phyloP scores from a whole-genome alignment of 2,888 invertebrate species.

The Calephelis perditalis region DNA sequence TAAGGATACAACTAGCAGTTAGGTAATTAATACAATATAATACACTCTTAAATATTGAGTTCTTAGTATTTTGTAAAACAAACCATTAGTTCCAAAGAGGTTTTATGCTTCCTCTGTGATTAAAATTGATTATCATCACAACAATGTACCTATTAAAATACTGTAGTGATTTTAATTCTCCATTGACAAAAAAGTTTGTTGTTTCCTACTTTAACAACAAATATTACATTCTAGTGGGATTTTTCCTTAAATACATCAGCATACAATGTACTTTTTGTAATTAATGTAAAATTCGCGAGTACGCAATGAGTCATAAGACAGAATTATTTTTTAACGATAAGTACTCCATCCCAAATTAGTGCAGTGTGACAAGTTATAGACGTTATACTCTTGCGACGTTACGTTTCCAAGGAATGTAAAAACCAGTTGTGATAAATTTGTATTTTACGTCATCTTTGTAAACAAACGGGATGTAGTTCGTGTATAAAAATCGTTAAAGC shows the following conservation, averaged over 20 bases:
- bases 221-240: neutral
- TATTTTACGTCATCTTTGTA: constrained; percentile 41
- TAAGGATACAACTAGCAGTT: no score
- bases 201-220: no score
- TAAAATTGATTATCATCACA: no score
- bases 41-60: no score
- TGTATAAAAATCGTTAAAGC: constrained; percentile 32
- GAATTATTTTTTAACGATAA: constrained; percentile 5
- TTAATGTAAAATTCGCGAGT: neutral
- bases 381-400: neutral
- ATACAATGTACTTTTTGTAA: constrained; percentile 1
- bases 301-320: neutral
- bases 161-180: no score
- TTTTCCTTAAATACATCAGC: neutral
- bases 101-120: no score
- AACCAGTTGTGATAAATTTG: constrained; percentile 33
- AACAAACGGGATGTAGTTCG: constrained; percentile 31
- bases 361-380: neutral
- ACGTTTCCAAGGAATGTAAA: constrained; percentile 15
- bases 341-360: constrained; percentile 8
- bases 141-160: no score
- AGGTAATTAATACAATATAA: no score
- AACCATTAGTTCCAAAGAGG: no score
- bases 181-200: no score
- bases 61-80: no score